Percentiles rank a stretch among this genome's conserved stretches.
phyloP scores from a whole-genome alignment of 1,140 invertebrate genomes.

The Aradophagus sp. region DNA sequence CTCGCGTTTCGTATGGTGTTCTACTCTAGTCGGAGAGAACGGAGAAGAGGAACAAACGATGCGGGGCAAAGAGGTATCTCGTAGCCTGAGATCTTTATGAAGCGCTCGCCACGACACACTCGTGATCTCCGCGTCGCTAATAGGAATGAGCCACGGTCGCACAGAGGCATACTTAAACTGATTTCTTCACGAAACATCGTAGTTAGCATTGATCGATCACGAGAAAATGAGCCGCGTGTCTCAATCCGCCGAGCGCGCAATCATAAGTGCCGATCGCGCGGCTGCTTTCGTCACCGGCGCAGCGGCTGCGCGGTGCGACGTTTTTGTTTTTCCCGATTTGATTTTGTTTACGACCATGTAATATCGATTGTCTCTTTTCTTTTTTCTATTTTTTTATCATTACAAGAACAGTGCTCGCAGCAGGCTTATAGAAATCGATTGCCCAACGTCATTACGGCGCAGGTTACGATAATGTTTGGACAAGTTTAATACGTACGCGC shows the following conservation, averaged over 20 bases:
- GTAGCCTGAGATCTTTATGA: constrained; percentile 26
- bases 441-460: constrained; percentile 8
- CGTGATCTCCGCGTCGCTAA: constrained; percentile 32
- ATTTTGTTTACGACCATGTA: constrained; percentile 29
- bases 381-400: too few relatives aligned
- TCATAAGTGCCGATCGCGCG: constrained; percentile 24
- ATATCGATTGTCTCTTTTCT: constrained; percentile 10
- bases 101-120: constrained; percentile 29
- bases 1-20: too few relatives aligned
- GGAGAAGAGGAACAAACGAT: too few relatives aligned
- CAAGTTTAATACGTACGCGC: constrained; percentile 2
- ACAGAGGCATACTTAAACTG: constrained; percentile 37
- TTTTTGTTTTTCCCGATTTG: constrained; percentile 12
- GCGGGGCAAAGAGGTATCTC: too few relatives aligned
- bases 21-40: too few relatives aligned
- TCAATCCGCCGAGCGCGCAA: too few relatives aligned
- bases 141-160: constrained; percentile 15
- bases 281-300: constrained; percentile 38
- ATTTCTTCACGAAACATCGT: constrained; percentile 46
- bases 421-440: constrained; percentile 15
- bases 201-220: constrained; percentile 46
- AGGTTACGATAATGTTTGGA: background rate
- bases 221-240: constrained; percentile 43
- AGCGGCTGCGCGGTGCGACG: background rate
- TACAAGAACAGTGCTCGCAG: constrained; percentile 22